Base-by-base conservation (phyloP, 2,797 vertebrate species). In the Alexandromys oeconomus region DNA sequence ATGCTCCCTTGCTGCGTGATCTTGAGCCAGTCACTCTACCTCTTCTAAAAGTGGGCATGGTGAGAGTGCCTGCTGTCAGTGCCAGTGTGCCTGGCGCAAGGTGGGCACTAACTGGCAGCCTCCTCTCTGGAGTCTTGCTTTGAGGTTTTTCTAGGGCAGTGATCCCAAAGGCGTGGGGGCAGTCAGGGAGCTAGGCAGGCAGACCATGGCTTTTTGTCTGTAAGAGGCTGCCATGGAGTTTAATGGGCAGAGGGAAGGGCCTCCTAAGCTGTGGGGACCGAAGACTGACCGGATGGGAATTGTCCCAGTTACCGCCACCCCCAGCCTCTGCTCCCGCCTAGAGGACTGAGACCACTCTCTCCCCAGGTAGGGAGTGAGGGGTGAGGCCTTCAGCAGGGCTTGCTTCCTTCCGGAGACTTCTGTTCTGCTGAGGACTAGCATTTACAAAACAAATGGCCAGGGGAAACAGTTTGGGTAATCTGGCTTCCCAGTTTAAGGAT, bases 1-100 rank as follows among this genome's bases (percentile, higher is more conserved):
- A 71, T 69, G 43, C 63, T 95, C 69, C 11, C 89, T 71, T 92
- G 93, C 90, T 93, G 81, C 93, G 95, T 86, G 89, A 96, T 93
- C 90, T 63, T 65, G 86, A 92, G 69, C n/a, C 90, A 94, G 93
- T 88, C 91, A 85, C 77, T 93, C 61, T 40, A 43, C 57, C 77
- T 87, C 2, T 61, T 93, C 14, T 79, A 85, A 92, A 89, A 73
- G 29, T 25, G 63, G 40, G 77, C 77, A 40, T 34, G 57, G 51
- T 34, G n/a, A 48, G 40, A 82, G 21, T 15, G 9, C 37, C 29
- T 92, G 59, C 27, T 95, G 57, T 92, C 46, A 2, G 59, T 8
- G 25, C 92, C 59, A 29, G 12, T 57, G 84, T 57, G 67, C 79
- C 92, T 80, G 87, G 27, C 40, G 87, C 48, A 71, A 54, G 69